A percentile compares a stretch with the other conserved stretches of the same genome.
Evolutionary conservation across 2,797 vertebrate species (phyloP).

Genomic region (Galagoides demidoff): DNA sequence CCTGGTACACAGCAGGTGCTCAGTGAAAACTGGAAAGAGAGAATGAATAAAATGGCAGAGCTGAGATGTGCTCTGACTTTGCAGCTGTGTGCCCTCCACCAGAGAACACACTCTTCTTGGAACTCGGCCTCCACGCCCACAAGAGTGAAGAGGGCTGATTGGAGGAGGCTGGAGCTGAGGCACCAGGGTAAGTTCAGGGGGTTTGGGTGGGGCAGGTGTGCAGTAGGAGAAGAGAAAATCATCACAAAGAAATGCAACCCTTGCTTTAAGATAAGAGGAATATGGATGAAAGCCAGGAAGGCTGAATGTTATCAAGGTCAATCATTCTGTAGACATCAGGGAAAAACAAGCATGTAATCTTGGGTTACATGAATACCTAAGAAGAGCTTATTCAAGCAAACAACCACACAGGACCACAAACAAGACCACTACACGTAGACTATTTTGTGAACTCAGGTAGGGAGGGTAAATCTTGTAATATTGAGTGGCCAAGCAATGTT

Average conservation of each 20-base stretch:
- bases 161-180: background rate
- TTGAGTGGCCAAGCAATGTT: background rate
- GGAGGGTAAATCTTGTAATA: background rate
- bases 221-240: background rate
- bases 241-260: background rate
- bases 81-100: background rate
- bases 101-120: background rate
- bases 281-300: background rate
- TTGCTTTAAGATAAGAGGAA: constrained; percentile 12
- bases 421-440: background rate
- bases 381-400: background rate
- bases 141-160: background rate
- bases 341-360: background rate
- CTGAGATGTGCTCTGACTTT: background rate
- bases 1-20: background rate
- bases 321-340: background rate
- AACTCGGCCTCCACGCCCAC: background rate
- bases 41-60: background rate
- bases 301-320: background rate
- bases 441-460: background rate
- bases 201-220: background rate
- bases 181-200: background rate
- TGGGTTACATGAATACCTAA: background rate
- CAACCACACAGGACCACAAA: background rate
- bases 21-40: background rate